Percentiles rank a stretch among this genome's conserved stretches.
phyloP scores from a whole-genome alignment of 2,797 vertebrate species.

The Hozukius guyotensis region DNA sequence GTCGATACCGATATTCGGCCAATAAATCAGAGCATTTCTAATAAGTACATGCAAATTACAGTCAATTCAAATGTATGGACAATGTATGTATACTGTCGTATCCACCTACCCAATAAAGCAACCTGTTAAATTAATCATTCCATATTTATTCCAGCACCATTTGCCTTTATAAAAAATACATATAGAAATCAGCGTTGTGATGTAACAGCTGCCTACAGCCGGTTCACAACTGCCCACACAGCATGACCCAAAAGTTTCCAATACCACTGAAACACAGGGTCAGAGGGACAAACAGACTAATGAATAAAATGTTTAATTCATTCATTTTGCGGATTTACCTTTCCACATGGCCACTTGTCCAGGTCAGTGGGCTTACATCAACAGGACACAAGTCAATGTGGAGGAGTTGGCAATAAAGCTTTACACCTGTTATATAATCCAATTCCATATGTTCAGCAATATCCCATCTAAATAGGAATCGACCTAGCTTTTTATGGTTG shows the following conservation, averaged over 20 bases:
- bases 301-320: not conserved
- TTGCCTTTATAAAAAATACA: not conserved
- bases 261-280: not conserved
- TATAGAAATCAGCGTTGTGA: not conserved
- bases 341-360: not conserved
- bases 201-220: no score
- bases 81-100: not conserved
- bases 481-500: not conserved
- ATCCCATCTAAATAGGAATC: not conserved
- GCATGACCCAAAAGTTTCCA: not conserved
- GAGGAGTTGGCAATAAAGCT: slow-evolving; percentile 1
- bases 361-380: slow-evolving; percentile 6
- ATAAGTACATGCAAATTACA: no score
- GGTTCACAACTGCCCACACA: not conserved
- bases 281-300: not conserved
- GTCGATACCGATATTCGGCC: no score
- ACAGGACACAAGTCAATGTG: not conserved
- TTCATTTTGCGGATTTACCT: not conserved
- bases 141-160: not conserved
- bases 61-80: no score
- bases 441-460: not conserved
- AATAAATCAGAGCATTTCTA: no score
- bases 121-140: not conserved
- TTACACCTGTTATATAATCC: not conserved
- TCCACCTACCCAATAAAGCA: not conserved